Percentiles rank a stretch among this genome's conserved stretches.
Evolutionary conservation across 2,113 vertebrate genomes (phyloP).

Genomic region (Tursiops truncatus): DNA sequence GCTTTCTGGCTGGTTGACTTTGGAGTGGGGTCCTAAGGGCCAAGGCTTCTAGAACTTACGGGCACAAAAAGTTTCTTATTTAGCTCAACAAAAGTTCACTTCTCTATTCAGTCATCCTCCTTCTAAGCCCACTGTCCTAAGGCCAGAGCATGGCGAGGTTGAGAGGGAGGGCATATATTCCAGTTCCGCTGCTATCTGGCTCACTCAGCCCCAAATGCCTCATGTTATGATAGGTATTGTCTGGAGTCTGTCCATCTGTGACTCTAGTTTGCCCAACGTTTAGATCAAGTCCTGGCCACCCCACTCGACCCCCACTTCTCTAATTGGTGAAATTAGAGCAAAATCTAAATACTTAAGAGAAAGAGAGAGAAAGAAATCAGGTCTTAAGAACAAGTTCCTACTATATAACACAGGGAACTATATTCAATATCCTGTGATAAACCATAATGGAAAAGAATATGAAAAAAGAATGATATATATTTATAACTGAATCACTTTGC

Average conservation of each 20-base stretch:
- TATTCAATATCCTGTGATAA: not conserved
- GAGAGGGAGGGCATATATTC: not conserved
- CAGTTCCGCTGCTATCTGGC: not conserved
- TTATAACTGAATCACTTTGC: not conserved
- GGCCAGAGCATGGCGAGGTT: not conserved
- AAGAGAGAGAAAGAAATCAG: not conserved
- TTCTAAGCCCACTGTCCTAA: not conserved
- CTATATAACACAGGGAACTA: not conserved
- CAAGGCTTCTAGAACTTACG: not conserved
- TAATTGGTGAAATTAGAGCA: not conserved
- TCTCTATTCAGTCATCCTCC: not conserved
- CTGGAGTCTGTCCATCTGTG: not conserved
- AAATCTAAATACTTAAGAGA: not conserved
- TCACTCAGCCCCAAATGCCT: not conserved
- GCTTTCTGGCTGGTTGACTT: not conserved
- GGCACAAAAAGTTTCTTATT: not conserved
- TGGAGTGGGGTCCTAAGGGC: not conserved
- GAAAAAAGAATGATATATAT: not conserved
- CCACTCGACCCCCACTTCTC: not conserved
- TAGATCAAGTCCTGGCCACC: not conserved
- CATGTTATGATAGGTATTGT: accelerated
- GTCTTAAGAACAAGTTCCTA: not conserved
- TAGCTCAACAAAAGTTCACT: not conserved
- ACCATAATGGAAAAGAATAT: not conserved
- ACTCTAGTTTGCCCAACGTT: not conserved